Evolutionary conservation across 2,888 invertebrate genomes (phyloP).

Genomic region (Glyphotaelius pellucidus): DNA sequence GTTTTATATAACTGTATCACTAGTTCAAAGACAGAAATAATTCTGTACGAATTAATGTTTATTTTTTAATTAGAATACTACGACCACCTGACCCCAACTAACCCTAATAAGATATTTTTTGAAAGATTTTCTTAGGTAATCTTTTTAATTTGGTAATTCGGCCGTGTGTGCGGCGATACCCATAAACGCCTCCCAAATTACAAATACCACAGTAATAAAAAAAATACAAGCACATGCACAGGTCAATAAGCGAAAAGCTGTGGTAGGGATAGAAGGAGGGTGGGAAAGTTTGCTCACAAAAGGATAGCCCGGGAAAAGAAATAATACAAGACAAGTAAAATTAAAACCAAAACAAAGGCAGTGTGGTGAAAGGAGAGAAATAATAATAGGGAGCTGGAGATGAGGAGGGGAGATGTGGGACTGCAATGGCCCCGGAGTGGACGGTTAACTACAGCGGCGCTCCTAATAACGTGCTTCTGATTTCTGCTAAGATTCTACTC

Average conservation of each 20-base stretch:
- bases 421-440: slow-evolving; percentile 44
- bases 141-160: too few relatives aligned
- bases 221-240: not conserved
- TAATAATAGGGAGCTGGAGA: slow-evolving; percentile 59
- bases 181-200: not conserved
- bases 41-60: too few relatives aligned
- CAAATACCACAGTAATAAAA: not conserved
- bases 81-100: too few relatives aligned
- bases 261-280: not conserved
- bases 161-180: too few relatives aligned
- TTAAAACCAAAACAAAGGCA: slow-evolving; percentile 65
- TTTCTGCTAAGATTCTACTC: slow-evolving; percentile 25
- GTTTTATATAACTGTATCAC: too few relatives aligned
- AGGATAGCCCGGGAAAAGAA: slow-evolving; percentile 55
- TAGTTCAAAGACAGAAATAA: too few relatives aligned
- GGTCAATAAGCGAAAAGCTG: slow-evolving; percentile 2
- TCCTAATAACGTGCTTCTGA: slow-evolving; percentile 42
- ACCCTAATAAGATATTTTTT: too few relatives aligned
- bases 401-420: slow-evolving; percentile 2
- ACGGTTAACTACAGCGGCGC: slow-evolving; percentile 32
- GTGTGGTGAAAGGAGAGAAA: slow-evolving; percentile 58
- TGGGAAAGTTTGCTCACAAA: slow-evolving; percentile 36
- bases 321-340: slow-evolving; percentile 64
- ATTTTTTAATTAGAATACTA: too few relatives aligned
- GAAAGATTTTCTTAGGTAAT: too few relatives aligned